Evolutionary conservation across 2,797 vertebrate species (phyloP), one percentile per base, ranked within the genome.

Genomic region (Rhabdomys pumilio): DNA sequence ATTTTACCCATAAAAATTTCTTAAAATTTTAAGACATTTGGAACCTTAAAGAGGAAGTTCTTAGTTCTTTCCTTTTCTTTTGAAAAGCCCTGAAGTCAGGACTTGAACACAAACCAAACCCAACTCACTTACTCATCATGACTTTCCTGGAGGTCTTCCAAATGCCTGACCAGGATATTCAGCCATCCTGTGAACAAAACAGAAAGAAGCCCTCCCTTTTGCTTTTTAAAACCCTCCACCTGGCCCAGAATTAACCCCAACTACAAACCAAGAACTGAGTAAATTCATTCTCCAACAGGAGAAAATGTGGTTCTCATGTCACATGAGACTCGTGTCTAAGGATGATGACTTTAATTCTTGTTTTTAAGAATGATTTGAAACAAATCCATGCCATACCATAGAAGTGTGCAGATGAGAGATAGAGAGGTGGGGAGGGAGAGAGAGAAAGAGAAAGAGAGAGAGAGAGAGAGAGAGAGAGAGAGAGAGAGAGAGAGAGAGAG

Each of bases 141-240:
- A 94, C 85, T 89, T 96, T 95, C 69, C 77, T 95, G 85, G 73
- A 96, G 73, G 75, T 41, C 76, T 55, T 81, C 73, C 38, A 82
- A 38, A 84, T 65, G 85, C 75, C 93, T 55, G 86, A 90, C 69
- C 89, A 41, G 91, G 87, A 89, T 15, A 53, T 38, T 20, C 29
- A 53, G 47, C 65, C 2, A 0, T 38, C 9, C 15, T 84, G 75
- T 72, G 77, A 97, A 82, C 65, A 85, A 89, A 95, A 96, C n/a
- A 61, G 55, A 95, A 96, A 34, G 15, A 96, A 24, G 13, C 3
- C 75, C 47, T 95, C 75, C 80, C 31, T 95, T 89, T 84, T 80
- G 31, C 80, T 92, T 81, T 57, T 86, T 93, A 65, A 79, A 88
- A 87, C 15, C 47, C 26, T 59, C 69, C 50, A 57, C 41, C 59